Percentiles rank a stretch among this genome's conserved stretches.
These are phyloP conservation scores for Poecilia velifera DNA, from an alignment of 2,797 vertebrate genomes.

Conservation along the genomic window DNA sequence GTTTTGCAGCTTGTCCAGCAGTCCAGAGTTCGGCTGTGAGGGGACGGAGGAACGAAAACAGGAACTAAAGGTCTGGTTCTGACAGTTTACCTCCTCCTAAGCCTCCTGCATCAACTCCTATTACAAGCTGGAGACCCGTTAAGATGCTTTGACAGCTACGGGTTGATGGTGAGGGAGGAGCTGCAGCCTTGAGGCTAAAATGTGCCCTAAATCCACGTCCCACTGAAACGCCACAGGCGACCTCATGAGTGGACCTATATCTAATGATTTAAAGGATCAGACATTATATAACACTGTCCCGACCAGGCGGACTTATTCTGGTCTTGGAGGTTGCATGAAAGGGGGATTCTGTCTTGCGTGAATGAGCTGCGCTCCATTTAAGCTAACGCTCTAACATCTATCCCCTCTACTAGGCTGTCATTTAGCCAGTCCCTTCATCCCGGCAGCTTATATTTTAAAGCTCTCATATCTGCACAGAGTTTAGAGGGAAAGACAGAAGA, in stretches of 20 bases:
- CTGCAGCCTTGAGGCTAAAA: conserved; percentile 67
- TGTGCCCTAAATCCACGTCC: conserved; percentile 71
- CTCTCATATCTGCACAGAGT: conserved; percentile 22
- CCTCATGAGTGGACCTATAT: conserved; percentile 47
- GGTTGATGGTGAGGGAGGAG: conserved; percentile 27
- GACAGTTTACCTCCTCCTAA: conserved; percentile 23
- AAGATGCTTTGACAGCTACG: conserved; percentile 58
- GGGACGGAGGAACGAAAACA: conserved; percentile 39
- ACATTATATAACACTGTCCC: conserved; percentile 56
- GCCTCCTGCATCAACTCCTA: conserved; percentile 42
- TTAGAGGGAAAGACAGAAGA: conserved; percentile 10
- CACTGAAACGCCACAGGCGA: conserved; percentile 45
- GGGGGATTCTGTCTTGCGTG: conserved; percentile 54
- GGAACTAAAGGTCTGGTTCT: conserved; percentile 68
- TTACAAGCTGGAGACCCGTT: conserved; percentile 43
- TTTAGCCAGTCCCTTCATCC: conserved; percentile 22
- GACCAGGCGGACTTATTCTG: conserved; percentile 35
- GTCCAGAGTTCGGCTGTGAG: conserved; percentile 43
- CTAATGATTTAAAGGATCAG: conserved; percentile 57
- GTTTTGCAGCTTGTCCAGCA: conserved; percentile 24
- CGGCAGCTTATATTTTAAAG: conserved; percentile 14
- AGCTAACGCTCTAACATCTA: conserved; percentile 36
- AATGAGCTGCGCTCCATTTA: conserved; percentile 53
- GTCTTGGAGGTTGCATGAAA: conserved; percentile 44
- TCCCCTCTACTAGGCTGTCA: conserved; percentile 14